Conservation (phyloP, 2,113 vertebrate genomes). For the Corynorhinus townsendii region DNA sequence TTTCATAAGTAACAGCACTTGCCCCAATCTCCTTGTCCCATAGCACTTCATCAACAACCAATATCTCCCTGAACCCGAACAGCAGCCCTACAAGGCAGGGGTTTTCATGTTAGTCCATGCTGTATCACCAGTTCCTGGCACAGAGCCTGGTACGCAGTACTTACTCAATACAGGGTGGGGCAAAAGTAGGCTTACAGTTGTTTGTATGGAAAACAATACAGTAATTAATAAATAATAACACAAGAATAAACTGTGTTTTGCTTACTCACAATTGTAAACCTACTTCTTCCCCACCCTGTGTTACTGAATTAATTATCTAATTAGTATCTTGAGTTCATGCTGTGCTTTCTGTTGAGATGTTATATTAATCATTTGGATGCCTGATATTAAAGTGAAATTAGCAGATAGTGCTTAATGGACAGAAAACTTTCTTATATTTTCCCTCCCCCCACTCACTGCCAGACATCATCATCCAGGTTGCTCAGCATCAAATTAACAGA, state of each 20-base stretch:
- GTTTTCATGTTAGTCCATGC: not conserved
- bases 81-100: not conserved
- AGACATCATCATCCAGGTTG: not conserved
- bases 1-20: not conserved
- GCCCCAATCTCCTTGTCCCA: not conserved
- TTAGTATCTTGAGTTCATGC: not conserved
- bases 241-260: not conserved
- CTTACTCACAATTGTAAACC: not conserved
- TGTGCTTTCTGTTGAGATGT: not conserved
- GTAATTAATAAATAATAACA: not conserved
- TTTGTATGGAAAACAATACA: not conserved
- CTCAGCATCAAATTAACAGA: not conserved
- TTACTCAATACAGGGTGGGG: not conserved
- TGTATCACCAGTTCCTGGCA: not conserved
- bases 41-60: no score
- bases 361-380: not conserved
- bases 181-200: not conserved
- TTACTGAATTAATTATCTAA: not conserved
- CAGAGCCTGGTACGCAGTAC: not conserved
- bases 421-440: not conserved
- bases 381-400: not conserved
- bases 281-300: not conserved
- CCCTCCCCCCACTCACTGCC: not conserved
- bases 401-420: not conserved
- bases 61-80: not conserved